Evolutionary conservation across 2,797 vertebrate genomes (phyloP).

Genomic region (Oreochromis grahami): DNA sequence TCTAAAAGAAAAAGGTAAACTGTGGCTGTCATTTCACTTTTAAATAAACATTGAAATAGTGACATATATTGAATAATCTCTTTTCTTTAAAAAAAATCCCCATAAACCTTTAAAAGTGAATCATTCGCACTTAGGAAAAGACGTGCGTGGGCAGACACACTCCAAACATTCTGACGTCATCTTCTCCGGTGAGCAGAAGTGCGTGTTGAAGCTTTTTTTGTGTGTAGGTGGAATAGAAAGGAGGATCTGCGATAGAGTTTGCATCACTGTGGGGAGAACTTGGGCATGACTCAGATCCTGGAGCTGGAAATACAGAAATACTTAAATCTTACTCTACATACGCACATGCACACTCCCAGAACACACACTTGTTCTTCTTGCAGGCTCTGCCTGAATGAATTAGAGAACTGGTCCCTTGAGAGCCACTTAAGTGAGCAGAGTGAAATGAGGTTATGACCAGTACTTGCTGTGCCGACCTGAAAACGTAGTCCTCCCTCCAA

Average conservation of each 20-base stretch:
- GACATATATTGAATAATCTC: not conserved
- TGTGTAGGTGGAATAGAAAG: not conserved
- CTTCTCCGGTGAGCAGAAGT: not conserved
- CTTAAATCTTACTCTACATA: conserved; percentile 4
- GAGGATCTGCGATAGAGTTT: not conserved
- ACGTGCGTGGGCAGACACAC: not conserved
- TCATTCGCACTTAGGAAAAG: not conserved
- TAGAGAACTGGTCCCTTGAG: conserved; percentile 41
- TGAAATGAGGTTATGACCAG: conserved; percentile 63
- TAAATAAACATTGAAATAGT: not conserved
- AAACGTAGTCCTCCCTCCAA: conserved; percentile 36
- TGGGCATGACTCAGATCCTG: conserved; percentile 38
- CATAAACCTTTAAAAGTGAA: not conserved
- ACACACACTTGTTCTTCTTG: not conserved
- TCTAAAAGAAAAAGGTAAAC: not conserved
- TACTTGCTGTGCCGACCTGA: conserved; percentile 43
- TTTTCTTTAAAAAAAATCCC: not conserved
- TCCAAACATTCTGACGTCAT: conserved; percentile 16
- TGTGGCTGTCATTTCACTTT: not conserved
- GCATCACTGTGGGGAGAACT: conserved; percentile 34
- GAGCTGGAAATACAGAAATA: conserved; percentile 32
- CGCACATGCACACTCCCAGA: not conserved
- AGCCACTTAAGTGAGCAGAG: conserved; percentile 57
- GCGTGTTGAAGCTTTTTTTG: not conserved
- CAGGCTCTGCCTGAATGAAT: conserved; percentile 46